Evolutionary conservation across 2,113 vertebrate species (phyloP), one percentile per base, ranked within the genome.

Genomic region (Megaptera novaeangliae): DNA sequence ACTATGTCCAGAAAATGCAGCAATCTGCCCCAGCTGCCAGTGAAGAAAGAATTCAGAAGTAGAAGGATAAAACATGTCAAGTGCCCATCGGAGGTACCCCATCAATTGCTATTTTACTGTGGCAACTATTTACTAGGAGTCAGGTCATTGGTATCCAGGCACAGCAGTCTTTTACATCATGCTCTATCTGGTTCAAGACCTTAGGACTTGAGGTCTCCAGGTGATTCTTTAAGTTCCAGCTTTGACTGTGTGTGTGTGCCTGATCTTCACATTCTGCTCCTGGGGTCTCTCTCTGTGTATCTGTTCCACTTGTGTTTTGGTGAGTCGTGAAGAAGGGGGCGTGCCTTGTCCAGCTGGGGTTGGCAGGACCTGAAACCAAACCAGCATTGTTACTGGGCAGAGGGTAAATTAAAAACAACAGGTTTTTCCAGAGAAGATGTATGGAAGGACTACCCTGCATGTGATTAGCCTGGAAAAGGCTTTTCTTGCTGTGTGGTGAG

Each of bases 271-370:
- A 12, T 57, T 77, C 78, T 44, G 25, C 44, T 92, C 27, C 57
- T 27, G 17, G 55, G 17, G 31, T 57, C 4, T 15, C 7, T 57
- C 4, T 15, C 7, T n/a, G 31, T n/a, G 8, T 46, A 11, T 39
- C 44, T 64, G 71, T 25, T 27, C 6, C 1, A 15, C 36, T 84
- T 64, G 81, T 34, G 34, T 61, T 72, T 80, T 27, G 8, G 31
- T 15, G n/a, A 41, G 34, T 11, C 18, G 20, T 5, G 23, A 31
- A 18, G 49, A 41, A 87, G n/a, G 36, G 8, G 23, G 1, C 4
- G 0, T 2, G 21, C 17, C 18, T 59, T 17, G 68, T 46, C 0
- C 1, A 23, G 78, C 7, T 15, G 18, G 29, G 84, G 44, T 29
- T 1, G 11, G 34, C 46, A 41, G 36, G 57, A 78, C 29, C 17